Percentiles rank a stretch among this genome's conserved stretches.
Conservation (phyloP, 92 coral and sea anemone genomes). For the Parazoanthus atlanticus region DNA sequence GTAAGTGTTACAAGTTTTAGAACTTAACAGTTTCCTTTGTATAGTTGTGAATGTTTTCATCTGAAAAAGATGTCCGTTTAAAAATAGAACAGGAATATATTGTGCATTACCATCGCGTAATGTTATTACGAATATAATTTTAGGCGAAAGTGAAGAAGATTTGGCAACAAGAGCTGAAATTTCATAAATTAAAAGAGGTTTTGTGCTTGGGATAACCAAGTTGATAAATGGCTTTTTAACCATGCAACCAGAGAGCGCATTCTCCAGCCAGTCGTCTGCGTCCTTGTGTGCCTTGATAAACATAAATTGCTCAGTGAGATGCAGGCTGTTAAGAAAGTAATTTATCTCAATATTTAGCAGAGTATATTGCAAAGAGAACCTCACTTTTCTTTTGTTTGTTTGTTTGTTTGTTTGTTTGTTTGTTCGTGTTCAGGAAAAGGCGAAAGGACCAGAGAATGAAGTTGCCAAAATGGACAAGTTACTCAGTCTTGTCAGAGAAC, state of each 20-base stretch:
- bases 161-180: not conserved
- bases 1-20: too few species aligned
- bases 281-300: not conserved
- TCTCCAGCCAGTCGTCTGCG: not conserved
- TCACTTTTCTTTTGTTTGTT: not conserved
- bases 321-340: too few species aligned
- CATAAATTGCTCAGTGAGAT: not conserved
- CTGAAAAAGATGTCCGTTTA: too few species aligned
- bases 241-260: not conserved
- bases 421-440: conserved; percentile 79
- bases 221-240: not conserved
- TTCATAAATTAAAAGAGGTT: not conserved
- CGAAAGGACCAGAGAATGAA: conserved; percentile 97
- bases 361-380: not conserved
- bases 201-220: not conserved
- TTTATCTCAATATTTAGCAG: not conserved
- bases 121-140: too few species aligned
- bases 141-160: not conserved
- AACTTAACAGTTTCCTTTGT: too few species aligned
- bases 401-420: not conserved
- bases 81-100: too few species aligned
- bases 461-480: conserved; percentile 96
- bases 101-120: too few species aligned
- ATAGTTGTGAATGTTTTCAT: not conserved
- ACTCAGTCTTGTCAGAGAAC: conserved; percentile 93